These are phyloP conservation scores for Taxidea taxus DNA, from an alignment of 2,113 vertebrate species.

Conservation along the genomic window DNA sequence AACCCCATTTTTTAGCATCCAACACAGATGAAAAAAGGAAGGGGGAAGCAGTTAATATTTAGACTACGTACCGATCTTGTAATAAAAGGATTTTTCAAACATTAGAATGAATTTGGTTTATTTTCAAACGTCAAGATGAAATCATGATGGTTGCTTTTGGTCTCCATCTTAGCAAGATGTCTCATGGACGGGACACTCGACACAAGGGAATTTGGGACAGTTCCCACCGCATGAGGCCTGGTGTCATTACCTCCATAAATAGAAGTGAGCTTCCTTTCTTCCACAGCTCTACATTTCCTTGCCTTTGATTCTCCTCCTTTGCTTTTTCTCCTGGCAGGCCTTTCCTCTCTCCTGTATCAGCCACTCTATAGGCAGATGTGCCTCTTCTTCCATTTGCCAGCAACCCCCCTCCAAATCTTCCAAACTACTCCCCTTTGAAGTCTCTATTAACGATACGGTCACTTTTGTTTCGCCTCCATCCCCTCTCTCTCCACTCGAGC, in stretches of 20 bases:
- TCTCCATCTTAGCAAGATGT: constrained; percentile 17
- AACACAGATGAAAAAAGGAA: background rate
- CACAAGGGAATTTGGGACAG: constrained; percentile 25
- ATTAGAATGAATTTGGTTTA: background rate
- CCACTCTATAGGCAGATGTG: constrained; percentile 29
- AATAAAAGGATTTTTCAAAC: constrained; percentile 13
- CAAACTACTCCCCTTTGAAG: constrained; percentile 58
- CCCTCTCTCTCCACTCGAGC: background rate
- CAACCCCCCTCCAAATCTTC: background rate
- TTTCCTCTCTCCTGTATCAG: constrained; percentile 16
- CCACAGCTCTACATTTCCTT: background rate
- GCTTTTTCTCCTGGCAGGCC: background rate
- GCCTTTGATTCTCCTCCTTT: constrained; percentile 31
- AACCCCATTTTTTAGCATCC: background rate
- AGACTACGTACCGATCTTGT: background rate
- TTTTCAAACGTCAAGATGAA: constrained; percentile 13
- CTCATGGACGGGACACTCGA: background rate
- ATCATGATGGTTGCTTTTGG: background rate
- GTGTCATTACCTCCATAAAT: constrained; percentile 14
- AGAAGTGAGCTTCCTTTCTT: constrained; percentile 35
- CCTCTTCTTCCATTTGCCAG: constrained; percentile 50
- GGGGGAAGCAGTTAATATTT: background rate
- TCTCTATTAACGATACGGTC: constrained; percentile 65
- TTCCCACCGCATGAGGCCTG: background rate
- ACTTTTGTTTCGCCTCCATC: constrained; percentile 57